These are phyloP conservation scores for Melieria picta DNA, from an alignment of 2,888 invertebrate genomes.

Conservation along the genomic window DNA sequence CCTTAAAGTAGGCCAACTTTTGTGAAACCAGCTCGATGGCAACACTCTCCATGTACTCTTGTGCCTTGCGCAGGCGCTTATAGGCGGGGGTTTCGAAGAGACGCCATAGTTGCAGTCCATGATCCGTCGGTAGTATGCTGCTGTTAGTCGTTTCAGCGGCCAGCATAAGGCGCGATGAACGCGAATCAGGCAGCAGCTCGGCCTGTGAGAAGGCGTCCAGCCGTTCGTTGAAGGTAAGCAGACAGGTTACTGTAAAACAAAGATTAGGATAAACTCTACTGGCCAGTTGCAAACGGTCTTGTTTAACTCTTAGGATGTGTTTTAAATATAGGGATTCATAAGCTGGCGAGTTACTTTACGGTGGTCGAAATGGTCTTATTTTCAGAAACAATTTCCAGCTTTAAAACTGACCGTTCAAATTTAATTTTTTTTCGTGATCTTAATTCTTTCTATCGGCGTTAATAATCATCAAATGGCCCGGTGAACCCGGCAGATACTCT, in stretches of 20 bases:
- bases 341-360: not conserved
- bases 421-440: no score
- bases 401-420: no score
- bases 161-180: constrained; percentile 75
- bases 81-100: constrained; percentile 79
- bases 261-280: no score
- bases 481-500: no score
- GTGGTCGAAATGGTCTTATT: no score
- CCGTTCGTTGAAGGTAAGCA: constrained; percentile 76
- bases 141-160: constrained; percentile 81
- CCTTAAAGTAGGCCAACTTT: constrained; percentile 69
- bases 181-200: constrained; percentile 72
- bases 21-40: constrained; percentile 74
- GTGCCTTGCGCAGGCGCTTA: constrained; percentile 73
- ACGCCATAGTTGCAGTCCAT: constrained; percentile 71
- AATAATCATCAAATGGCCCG: no score
- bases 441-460: no score
- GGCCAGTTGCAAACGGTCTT: no score
- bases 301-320: no score
- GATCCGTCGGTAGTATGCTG: constrained; percentile 63
- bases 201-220: constrained; percentile 74
- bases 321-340: not conserved
- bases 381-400: no score
- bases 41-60: constrained; percentile 78
- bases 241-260: constrained; percentile 75